Conservation (phyloP, 1,140 invertebrate species). For the Diorhabda elongata region DNA sequence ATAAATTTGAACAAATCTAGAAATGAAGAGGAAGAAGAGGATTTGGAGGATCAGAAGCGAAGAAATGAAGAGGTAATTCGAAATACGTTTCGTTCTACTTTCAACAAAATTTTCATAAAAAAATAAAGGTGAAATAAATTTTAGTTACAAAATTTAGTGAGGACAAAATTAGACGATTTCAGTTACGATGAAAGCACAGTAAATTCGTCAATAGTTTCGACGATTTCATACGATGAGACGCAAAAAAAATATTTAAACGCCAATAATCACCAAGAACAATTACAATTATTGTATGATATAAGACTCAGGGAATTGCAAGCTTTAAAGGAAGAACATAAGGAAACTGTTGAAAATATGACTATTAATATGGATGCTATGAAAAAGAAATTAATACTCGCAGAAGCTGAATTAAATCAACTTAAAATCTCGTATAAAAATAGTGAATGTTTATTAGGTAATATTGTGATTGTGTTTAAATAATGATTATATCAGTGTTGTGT, state of each 20-base stretch:
- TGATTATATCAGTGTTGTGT: constrained; percentile 3
- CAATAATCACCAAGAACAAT: constrained; percentile 38
- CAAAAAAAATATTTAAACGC: constrained; percentile 37
- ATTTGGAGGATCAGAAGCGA: constrained; percentile 41
- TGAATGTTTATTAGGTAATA: constrained; percentile 36
- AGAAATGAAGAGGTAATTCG: constrained; percentile 40
- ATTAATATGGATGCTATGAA: constrained; percentile 38
- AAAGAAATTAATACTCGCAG: constrained; percentile 32
- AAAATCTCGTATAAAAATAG: constrained; percentile 35
- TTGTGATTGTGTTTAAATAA: constrained; percentile 1
- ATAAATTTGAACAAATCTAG: constrained; percentile 38
- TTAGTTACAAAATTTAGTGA: constrained; percentile 41
- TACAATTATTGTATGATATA: constrained; percentile 45
- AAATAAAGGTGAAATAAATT: constrained; percentile 18
- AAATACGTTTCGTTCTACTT: neutral
- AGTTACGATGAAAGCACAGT: constrained; percentile 45
- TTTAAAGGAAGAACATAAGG: constrained; percentile 39
- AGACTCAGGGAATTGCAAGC: constrained; percentile 40
- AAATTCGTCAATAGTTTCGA: constrained; percentile 42
- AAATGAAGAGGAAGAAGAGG: constrained; percentile 43
- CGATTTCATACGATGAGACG: constrained; percentile 27
- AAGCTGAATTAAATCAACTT: constrained; percentile 36
- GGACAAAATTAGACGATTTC: constrained; percentile 40
- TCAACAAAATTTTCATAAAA: neutral
- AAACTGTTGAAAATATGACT: constrained; percentile 28